A percentile compares a stretch with the other conserved stretches of the same genome.
phyloP scores from a whole-genome alignment of 2,797 vertebrate species.

The Pangasius sanitwongsei region DNA sequence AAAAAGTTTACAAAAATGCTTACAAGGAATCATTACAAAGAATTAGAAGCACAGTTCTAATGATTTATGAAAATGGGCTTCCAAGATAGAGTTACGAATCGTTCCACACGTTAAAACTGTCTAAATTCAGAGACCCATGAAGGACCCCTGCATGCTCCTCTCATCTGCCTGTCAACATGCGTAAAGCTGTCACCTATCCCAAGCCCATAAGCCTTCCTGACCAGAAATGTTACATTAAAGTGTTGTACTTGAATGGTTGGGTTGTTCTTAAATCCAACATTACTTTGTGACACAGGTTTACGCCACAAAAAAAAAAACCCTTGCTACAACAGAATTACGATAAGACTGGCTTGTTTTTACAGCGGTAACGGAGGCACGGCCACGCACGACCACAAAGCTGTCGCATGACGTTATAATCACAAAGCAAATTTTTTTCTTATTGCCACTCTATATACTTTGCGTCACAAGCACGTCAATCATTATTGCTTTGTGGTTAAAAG shows the following conservation, averaged over 20 bases:
- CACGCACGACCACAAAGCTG: slow-evolving; percentile 61
- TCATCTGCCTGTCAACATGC: slow-evolving; percentile 16
- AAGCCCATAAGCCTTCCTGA: slow-evolving; percentile 13
- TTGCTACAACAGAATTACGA: slow-evolving; percentile 61
- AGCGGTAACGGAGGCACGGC: slow-evolving; percentile 64
- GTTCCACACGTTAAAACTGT: background rate
- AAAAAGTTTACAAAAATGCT: background rate
- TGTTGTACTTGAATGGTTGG: slow-evolving; percentile 38
- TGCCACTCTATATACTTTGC: slow-evolving; percentile 72
- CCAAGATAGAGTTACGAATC: background rate
- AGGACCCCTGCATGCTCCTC: background rate
- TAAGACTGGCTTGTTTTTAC: slow-evolving; percentile 66
- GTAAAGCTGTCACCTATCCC: slow-evolving; percentile 24
- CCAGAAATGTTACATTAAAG: slow-evolving; percentile 1
- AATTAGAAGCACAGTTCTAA: background rate
- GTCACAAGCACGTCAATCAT: slow-evolving; percentile 71
- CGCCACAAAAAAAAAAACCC: slow-evolving; percentile 19
- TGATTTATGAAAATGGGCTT: background rate
- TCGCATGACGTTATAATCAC: slow-evolving; percentile 65
- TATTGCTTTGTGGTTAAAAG: slow-evolving; percentile 79
- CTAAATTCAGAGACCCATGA: slow-evolving; percentile 26
- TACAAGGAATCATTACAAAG: slow-evolving; percentile 1
- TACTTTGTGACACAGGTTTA: slow-evolving; percentile 39
- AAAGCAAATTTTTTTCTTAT: slow-evolving; percentile 71
- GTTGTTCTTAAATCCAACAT: slow-evolving; percentile 4